Conservation (phyloP, 2,888 invertebrate genomes). For the Salpingus planirostris region DNA sequence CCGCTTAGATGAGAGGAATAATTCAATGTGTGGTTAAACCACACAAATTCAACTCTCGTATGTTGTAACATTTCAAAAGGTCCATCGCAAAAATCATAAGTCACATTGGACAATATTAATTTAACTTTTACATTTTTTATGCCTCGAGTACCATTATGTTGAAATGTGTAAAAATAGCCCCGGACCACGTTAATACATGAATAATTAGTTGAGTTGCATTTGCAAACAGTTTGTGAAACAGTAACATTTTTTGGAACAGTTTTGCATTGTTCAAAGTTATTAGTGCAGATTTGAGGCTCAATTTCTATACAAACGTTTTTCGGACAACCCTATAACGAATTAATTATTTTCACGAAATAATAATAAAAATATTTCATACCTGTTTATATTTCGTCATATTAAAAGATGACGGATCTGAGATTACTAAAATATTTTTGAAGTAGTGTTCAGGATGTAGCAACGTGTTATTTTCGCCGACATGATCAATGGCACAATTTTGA, state of each 20-base stretch:
- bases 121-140: constrained; percentile 34
- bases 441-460: constrained; percentile 34
- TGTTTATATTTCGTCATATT: no score
- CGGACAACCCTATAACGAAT: constrained; percentile 35
- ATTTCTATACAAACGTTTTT: constrained; percentile 33
- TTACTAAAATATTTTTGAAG: constrained; percentile 27
- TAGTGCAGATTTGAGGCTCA: constrained; percentile 29
- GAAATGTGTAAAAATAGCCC: constrained; percentile 33
- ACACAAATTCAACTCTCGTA: constrained; percentile 31
- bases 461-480: constrained; percentile 30
- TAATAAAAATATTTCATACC: no score
- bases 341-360: no score
- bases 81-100: no score
- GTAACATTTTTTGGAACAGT: constrained; percentile 15
- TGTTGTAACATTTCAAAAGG: no score
- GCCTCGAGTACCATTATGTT: constrained; percentile 42
- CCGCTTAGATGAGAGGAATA: constrained; percentile 50
- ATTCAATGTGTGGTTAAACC: constrained; percentile 30
- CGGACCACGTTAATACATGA: constrained; percentile 33
- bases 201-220: constrained; percentile 17
- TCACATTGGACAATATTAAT: not conserved
- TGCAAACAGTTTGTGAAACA: constrained; percentile 19
- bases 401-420: constrained; percentile 18
- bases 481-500: constrained; percentile 36
- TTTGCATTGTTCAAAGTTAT: constrained; percentile 27